Evolutionary conservation across 1,140 invertebrate species (phyloP), one percentile per base, ranked within the genome.

Genomic region (Rhizoglyphus robini): DNA sequence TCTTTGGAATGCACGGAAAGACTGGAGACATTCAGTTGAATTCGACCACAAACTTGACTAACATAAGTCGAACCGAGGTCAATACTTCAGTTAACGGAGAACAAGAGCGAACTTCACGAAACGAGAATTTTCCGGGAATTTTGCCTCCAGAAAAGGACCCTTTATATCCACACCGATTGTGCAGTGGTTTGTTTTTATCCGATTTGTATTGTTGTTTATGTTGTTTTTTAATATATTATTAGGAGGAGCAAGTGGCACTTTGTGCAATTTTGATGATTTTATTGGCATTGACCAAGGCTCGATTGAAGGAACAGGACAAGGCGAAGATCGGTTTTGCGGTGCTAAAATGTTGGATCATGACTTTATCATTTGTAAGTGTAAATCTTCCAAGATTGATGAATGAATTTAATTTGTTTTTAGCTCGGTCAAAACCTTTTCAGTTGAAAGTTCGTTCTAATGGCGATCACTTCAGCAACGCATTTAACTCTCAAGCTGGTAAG

Each of bases 191-290:
- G 58, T 60, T n/a, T n/a, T n/a, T n/a, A n/a, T n/a, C 23, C 20
- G 58, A 57, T 20, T 20, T 46, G 41, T 46, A 15, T 46, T 15
- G 15, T 46, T 46, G 41, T 46, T 23, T 60, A 29, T 60, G 4
- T 60, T 32, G 5, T 29, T 5, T 60, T 60, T 4, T 60, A 13
- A 18, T 46, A 8, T 8, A 5, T 63, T 23, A 41, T n/a, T n/a
- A n/a, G n/a, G 59, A 2, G 71, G 71, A 18, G 67, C 69, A 13
- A 67, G 64, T 27, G 71, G 71, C 0, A 51, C 63, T 34, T 59
- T 67, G n/a, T 71, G 71, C 66, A 71, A 71, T 38, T 71, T 70
- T 5, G 71, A 71, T 38, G 71, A 71, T 30, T 71, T 71, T 29
- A 51, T 71, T 38, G 71, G 71, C 4, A 70, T 71, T 18, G 70